Evolutionary conservation across 2,113 vertebrate genomes (phyloP).

Genomic region (Dicerorhinus sumatrensis): DNA sequence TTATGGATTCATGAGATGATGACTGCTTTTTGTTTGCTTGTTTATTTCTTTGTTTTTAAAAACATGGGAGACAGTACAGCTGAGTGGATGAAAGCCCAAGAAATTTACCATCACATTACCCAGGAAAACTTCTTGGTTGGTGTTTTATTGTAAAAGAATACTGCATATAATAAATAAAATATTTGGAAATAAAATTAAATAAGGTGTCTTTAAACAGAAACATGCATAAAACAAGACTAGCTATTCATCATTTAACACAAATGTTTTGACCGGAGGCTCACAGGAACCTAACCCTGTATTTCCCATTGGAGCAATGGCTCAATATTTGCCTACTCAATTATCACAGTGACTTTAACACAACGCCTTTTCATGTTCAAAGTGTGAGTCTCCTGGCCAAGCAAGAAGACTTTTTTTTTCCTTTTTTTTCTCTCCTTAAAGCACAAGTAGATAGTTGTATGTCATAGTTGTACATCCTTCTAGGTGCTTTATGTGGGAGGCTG

Average conservation of each 20-base stretch:
- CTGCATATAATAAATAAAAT: background rate
- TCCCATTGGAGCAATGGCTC: background rate
- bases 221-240: too few relatives aligned
- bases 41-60: background rate
- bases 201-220: background rate
- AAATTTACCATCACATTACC: background rate
- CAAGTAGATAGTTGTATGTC: too few relatives aligned
- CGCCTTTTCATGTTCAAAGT: background rate
- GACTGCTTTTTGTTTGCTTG: background rate
- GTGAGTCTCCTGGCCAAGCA: background rate
- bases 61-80: background rate
- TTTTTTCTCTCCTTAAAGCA: too few relatives aligned
- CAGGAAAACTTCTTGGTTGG: background rate
- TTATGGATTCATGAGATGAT: background rate
- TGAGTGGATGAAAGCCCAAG: background rate
- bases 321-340: background rate
- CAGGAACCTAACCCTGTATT: too few relatives aligned
- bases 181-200: background rate
- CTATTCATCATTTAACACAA: too few relatives aligned
- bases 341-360: background rate
- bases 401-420: background rate
- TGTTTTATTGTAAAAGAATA: background rate
- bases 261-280: too few relatives aligned
- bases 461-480: too few relatives aligned
- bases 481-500: too few relatives aligned